Base-by-base conservation (phyloP, 2,797 vertebrate species). In the Nyctalus aviator region DNA sequence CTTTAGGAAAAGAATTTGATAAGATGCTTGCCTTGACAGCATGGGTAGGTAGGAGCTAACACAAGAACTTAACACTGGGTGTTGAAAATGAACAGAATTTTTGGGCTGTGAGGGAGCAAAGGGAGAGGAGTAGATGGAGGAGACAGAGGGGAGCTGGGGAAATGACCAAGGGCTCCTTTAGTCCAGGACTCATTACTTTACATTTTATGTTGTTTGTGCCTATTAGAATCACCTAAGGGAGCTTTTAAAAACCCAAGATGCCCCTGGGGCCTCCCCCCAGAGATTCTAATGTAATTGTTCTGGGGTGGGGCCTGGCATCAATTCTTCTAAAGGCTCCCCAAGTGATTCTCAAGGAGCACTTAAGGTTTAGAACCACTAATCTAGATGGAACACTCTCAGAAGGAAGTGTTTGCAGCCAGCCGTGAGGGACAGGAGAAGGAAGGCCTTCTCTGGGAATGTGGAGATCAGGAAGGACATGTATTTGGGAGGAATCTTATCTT, bases 11-110 rank as follows among this genome's bases (percentile, higher is more conserved):
- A 83, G 75, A 86, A 79, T 83, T 86, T 72, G 46, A 89, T 93
- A 96, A 95, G 88, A 71, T 57, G 84, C 85, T 94, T 93, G 85
- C 55, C 62, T 95, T 77, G 76, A 91, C 62, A 84, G 73, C 73
- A 55, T 27, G 66, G 88, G 75, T 44, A 88, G 76, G 46, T 78
- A 94, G 79, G 71, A 72, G 69, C 85, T 85, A 94, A 93, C 66
- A 76, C 66, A 32, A 88, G 48, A 92, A 71, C 32, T 30, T 78
- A 79, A 66, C 0, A 11, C 15, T 62, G 23, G 69, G 41, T 79
- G 50, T 57, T 81, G 35, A 86, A 41, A 78, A 44, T 53, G 57
- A 90, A 71, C 8, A 75, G 32, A 59, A 85, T 62, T 84, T 37
- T 77, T 37, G 35, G 69, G 41, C 77, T 79, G 35, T 48, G 23